These are phyloP conservation scores for Manduca sexta DNA, from an alignment of 1,140 invertebrate species.

Conservation along the genomic window DNA sequence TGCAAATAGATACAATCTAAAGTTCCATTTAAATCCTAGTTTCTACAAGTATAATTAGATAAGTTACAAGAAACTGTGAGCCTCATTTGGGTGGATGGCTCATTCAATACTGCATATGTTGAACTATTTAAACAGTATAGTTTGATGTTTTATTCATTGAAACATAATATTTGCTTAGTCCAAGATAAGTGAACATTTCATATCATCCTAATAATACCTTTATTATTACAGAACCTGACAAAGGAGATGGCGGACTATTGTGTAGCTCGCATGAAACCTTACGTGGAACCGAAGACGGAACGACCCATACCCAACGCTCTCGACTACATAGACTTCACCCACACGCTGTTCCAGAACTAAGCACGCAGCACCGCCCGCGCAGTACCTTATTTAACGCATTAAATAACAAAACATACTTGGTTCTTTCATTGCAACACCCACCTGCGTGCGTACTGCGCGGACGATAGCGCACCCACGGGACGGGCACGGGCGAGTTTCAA, in stretches of 20 bases:
- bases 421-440: conserved; percentile 28
- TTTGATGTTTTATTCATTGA: too few relatives aligned
- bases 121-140: too few relatives aligned
- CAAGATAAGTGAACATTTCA: too few relatives aligned
- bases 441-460: conserved; percentile 21
- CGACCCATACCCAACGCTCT: conserved; percentile 93
- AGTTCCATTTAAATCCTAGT: too few relatives aligned
- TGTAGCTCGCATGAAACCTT: conserved; percentile 97
- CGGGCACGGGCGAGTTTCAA: too few relatives aligned
- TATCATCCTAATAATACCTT: neutral
- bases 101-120: too few relatives aligned
- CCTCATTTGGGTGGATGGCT: too few relatives aligned
- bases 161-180: too few relatives aligned
- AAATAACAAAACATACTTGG: conserved; percentile 29
- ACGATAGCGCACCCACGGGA: neutral
- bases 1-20: too few relatives aligned
- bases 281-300: conserved; percentile 94
- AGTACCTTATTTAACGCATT: conserved; percentile 35
- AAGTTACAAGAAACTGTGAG: too few relatives aligned
- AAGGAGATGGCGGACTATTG: conserved; percentile 99
- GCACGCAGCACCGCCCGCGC: conserved; percentile 15
- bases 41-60: too few relatives aligned
- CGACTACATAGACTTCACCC: conserved; percentile 99
- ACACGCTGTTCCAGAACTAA: conserved; percentile 97
- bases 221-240: conserved; percentile 90